Evolutionary conservation across 2,113 vertebrate genomes (phyloP).

Genomic region (Chaetodon trifascialis): DNA sequence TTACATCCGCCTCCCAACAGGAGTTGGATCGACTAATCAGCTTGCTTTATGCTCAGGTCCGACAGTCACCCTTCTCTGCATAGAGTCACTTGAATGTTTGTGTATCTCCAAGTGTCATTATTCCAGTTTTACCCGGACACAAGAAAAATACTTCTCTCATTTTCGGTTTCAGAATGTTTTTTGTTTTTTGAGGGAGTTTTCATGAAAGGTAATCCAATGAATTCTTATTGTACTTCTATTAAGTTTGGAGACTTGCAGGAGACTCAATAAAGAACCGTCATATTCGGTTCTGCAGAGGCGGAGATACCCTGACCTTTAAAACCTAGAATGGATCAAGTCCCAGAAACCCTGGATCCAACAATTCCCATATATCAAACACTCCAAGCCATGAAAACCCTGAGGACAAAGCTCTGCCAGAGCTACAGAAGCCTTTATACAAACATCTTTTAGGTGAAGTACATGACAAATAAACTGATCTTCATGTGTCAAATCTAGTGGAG

Average conservation of each 20-base stretch:
- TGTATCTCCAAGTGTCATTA: no score
- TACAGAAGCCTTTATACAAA: neutral
- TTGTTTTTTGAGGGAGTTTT: neutral
- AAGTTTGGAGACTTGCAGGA: neutral
- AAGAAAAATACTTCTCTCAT: neutral
- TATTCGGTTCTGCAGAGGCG: neutral
- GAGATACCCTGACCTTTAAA: neutral
- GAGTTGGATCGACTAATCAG: neutral
- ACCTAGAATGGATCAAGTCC: neutral
- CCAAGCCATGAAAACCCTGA: neutral
- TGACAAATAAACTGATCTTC: no score
- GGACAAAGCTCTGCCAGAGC: neutral
- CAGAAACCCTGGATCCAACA: neutral
- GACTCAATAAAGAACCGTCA: neutral
- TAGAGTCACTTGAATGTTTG: no score
- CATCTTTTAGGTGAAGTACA: neutral
- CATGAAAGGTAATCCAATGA: neutral
- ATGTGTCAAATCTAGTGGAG: neutral
- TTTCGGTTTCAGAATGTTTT: neutral
- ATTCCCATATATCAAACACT: neutral
- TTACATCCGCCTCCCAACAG: conserved; percentile 9
- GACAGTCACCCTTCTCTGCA: no score
- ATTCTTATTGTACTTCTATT: neutral
- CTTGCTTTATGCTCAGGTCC: no score
- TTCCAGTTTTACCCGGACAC: no score